Evolutionary conservation across 2,113 vertebrate genomes (phyloP).

Genomic region (Cryptoleucopteryx plumbea): DNA sequence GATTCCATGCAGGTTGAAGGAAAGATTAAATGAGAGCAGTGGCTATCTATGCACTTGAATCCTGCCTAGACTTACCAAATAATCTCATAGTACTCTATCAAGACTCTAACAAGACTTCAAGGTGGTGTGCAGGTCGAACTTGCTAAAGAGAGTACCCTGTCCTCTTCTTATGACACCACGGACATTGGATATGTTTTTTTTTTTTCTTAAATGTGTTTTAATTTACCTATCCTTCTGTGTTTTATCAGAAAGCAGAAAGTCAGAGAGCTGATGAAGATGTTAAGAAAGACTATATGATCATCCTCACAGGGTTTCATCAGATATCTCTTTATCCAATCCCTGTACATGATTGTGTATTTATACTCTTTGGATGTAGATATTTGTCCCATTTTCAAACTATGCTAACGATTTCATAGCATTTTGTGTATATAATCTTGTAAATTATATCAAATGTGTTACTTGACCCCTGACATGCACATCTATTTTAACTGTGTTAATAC

Average conservation of each 20-base stretch:
- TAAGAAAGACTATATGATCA: neutral
- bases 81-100: neutral
- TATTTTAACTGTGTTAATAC: neutral
- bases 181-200: neutral
- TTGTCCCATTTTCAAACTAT: neutral
- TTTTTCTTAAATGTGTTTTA: neutral
- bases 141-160: neutral
- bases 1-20: neutral
- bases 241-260: neutral
- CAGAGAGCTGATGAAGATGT: neutral
- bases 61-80: neutral
- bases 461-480: neutral
- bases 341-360: neutral
- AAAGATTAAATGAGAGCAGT: neutral
- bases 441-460: neutral
- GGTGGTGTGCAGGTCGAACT: fast-evolving
- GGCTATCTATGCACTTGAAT: neutral
- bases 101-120: neutral
- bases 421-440: neutral
- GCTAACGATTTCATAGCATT: neutral
- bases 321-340: neutral
- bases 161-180: neutral
- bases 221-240: neutral
- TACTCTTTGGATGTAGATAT: neutral
- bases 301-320: neutral